Conservation (phyloP, 2,113 vertebrate species). For the Steatornis caripensis region DNA sequence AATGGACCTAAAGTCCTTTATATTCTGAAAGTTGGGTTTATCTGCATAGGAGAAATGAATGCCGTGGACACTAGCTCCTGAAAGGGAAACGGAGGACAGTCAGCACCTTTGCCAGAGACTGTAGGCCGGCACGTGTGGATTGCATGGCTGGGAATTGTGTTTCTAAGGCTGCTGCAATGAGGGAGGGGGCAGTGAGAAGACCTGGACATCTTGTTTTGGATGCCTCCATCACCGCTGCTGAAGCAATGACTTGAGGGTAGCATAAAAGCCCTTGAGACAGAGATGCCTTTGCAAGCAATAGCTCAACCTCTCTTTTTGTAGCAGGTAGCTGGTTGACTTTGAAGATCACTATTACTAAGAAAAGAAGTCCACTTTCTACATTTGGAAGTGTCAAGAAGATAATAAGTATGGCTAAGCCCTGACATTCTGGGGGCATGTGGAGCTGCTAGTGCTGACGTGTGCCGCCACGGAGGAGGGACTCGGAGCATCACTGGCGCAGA, state of each 20-base stretch:
- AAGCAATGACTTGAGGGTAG: neutral
- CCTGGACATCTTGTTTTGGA: neutral
- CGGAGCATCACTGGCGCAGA: neutral
- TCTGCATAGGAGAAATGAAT: neutral
- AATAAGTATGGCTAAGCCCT: neutral
- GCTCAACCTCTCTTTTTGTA: neutral
- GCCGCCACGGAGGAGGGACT: neutral
- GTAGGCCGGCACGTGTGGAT: neutral
- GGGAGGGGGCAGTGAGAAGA: neutral
- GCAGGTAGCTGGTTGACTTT: accelerated
- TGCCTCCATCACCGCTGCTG: neutral
- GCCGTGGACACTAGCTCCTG: neutral
- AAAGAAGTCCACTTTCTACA: neutral
- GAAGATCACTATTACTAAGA: neutral
- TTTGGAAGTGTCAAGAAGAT: neutral
- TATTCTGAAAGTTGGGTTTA: neutral
- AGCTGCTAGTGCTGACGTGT: neutral
- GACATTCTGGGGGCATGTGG: neutral
- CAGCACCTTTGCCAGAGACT: neutral
- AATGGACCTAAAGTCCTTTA: neutral
- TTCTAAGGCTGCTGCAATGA: neutral
- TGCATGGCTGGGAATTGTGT: accelerated
- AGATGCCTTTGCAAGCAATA: neutral
- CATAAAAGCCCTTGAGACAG: neutral
- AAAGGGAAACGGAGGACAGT: neutral